These are phyloP conservation scores for Edolisoma coerulescens DNA, from an alignment of 2,113 vertebrate species.

Conservation along the genomic window DNA sequence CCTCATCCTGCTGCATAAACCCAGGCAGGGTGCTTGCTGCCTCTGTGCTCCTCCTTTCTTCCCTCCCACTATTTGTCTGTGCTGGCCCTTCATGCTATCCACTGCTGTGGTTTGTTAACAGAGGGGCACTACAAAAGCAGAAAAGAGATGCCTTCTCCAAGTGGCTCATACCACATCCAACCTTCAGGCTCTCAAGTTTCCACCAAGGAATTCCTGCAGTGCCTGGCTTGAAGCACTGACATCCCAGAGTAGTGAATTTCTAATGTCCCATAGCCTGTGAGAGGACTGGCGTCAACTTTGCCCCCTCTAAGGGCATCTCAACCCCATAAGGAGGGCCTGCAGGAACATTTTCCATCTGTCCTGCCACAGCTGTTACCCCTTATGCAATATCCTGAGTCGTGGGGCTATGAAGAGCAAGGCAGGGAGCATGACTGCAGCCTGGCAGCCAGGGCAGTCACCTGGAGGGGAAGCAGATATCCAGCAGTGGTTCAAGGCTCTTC, in stretches of 20 bases:
- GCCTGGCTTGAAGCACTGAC: not conserved
- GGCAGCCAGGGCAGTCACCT: not conserved
- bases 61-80: too few species aligned
- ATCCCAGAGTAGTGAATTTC: not conserved
- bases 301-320: not conserved
- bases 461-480: not conserved
- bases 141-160: not conserved
- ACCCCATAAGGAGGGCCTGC: not conserved
- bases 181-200: not conserved
- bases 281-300: accelerated
- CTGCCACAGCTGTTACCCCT: not conserved
- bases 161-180: not conserved
- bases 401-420: not conserved
- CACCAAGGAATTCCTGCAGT: not conserved
- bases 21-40: not conserved
- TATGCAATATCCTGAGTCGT: accelerated
- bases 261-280: accelerated
- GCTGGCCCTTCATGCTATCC: not conserved
- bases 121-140: not conserved
- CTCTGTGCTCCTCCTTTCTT: not conserved
- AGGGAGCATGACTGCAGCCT: not conserved
- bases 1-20: not conserved
- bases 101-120: not conserved
- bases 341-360: not conserved
- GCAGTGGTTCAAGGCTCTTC: not conserved